Conservation (phyloP, 37 sponge, comb jelly and placozoan species). For the Agelas oroides region DNA sequence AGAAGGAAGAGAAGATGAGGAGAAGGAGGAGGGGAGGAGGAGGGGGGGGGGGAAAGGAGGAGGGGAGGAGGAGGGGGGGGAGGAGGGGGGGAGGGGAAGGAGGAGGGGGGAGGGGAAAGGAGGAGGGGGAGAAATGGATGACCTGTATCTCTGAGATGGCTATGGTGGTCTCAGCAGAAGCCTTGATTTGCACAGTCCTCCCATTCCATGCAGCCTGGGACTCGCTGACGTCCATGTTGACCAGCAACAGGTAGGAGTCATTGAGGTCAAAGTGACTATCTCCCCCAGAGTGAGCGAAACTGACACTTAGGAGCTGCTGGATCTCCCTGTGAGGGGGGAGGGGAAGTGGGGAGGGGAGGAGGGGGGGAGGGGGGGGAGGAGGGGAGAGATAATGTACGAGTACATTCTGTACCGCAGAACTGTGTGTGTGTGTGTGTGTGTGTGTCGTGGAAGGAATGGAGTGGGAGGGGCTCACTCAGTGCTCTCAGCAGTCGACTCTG, state of each 20-base stretch:
- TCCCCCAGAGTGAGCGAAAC: constrained; percentile 31
- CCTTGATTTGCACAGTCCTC: constrained; percentile 20
- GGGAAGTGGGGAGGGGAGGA: neutral
- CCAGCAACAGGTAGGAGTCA: constrained; percentile 53
- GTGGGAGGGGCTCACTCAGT: constrained; percentile 28
- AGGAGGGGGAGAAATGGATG: neutral
- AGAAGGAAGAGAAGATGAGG: too few relatives aligned
- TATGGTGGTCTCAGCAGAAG: constrained; percentile 66
- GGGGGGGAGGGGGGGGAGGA: neutral
- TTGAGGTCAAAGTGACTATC: constrained; percentile 16
- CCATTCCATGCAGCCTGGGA: constrained; percentile 60
- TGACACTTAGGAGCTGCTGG: constrained; percentile 54
- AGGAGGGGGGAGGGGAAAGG: neutral
- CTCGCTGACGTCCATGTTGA: constrained; percentile 10
- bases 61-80: neutral
- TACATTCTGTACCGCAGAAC: too few relatives aligned
- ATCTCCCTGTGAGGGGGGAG: constrained; percentile 43
- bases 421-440: neutral
- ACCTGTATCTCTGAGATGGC: constrained; percentile 64
- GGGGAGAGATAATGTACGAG: neutral
- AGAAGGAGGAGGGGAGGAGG: constrained; percentile 6
- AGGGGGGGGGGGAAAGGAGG: neutral
- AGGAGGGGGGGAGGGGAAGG: neutral
- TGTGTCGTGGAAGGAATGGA: neutral
- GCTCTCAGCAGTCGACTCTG: constrained; percentile 35